These are phyloP conservation scores for Gnathonemus echidnorhynchus DNA, from an alignment of 2,113 vertebrate genomes.

Conservation along the genomic window DNA sequence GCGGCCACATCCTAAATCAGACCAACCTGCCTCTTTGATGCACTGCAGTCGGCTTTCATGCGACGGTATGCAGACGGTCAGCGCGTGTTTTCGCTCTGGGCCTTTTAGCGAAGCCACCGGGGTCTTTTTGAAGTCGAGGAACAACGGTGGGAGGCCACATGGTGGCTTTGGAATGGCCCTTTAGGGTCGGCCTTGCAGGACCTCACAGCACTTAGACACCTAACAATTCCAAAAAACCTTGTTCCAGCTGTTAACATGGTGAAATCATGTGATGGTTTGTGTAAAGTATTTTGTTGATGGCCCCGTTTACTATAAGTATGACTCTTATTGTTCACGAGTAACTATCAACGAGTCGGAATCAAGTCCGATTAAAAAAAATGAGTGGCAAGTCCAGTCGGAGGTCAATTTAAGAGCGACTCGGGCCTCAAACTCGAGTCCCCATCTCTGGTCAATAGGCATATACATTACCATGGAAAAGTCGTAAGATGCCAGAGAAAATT, in stretches of 20 bases:
- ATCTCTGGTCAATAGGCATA: neutral
- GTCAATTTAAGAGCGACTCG: too few relatives aligned
- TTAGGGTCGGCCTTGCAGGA: neutral
- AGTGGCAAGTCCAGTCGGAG: too few relatives aligned
- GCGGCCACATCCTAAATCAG: neutral
- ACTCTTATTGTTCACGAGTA: neutral
- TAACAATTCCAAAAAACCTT: neutral
- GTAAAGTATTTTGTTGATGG: neutral
- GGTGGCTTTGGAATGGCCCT: neutral
- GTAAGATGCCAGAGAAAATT: neutral
- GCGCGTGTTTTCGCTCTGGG: neutral
- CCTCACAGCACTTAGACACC: neutral
- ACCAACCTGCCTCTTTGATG: neutral
- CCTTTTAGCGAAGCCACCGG: neutral
- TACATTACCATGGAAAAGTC: neutral
- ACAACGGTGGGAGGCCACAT: neutral
- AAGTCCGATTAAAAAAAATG: too few relatives aligned
- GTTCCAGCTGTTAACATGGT: neutral
- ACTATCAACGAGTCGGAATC: too few relatives aligned
- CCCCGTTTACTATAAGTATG: neutral
- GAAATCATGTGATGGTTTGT: neutral
- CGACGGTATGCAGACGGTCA: neutral
- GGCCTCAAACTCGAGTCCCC: too few relatives aligned
- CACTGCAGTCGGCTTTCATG: neutral
- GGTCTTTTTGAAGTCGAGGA: neutral